phyloP scores from a whole-genome alignment of 2,888 invertebrate species.

The Agrotis segetum region DNA sequence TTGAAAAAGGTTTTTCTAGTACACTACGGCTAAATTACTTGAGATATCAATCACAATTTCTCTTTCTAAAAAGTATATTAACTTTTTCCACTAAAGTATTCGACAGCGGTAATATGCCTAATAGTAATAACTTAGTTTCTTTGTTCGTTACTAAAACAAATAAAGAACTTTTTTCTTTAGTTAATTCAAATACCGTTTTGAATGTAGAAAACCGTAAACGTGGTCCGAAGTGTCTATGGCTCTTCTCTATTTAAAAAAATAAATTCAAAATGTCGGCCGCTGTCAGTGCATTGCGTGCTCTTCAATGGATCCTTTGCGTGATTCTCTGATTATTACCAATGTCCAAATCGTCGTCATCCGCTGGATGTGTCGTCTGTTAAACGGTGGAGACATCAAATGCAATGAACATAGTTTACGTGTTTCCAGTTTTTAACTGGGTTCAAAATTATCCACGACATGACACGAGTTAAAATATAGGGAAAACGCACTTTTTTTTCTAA shows the following conservation, averaged over 20 bases:
- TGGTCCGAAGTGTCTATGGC: slow-evolving; percentile 25
- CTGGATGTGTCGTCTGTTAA: slow-evolving; percentile 58
- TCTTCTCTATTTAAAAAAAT: slow-evolving; percentile 45
- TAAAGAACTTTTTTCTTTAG: neutral
- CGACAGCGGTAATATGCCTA: slow-evolving; percentile 10
- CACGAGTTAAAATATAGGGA: neutral
- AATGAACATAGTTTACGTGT: slow-evolving; percentile 23
- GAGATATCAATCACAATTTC: slow-evolving; percentile 59
- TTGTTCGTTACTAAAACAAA: neutral
- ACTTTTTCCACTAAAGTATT: slow-evolving; percentile 35
- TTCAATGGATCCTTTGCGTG: slow-evolving; percentile 72
- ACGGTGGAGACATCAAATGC: slow-evolving; percentile 52
- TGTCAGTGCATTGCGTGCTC: slow-evolving; percentile 60
- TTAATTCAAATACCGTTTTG: neutral
- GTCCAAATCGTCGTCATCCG: slow-evolving; percentile 77
- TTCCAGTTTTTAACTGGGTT: slow-evolving; percentile 15
- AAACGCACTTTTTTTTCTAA: neutral
- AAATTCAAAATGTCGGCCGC: slow-evolving; percentile 53
- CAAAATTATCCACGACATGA: neutral
- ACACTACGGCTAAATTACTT: slow-evolving; percentile 50
- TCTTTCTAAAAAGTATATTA: slow-evolving; percentile 42
- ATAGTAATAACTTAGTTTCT: slow-evolving; percentile 16
- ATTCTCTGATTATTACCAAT: slow-evolving; percentile 70
- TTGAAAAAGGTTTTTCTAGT: slow-evolving; percentile 50
- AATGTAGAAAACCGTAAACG: slow-evolving; percentile 19